phyloP scores from a whole-genome alignment of 2,797 vertebrate species.

The Syngnathus rostellatus region DNA sequence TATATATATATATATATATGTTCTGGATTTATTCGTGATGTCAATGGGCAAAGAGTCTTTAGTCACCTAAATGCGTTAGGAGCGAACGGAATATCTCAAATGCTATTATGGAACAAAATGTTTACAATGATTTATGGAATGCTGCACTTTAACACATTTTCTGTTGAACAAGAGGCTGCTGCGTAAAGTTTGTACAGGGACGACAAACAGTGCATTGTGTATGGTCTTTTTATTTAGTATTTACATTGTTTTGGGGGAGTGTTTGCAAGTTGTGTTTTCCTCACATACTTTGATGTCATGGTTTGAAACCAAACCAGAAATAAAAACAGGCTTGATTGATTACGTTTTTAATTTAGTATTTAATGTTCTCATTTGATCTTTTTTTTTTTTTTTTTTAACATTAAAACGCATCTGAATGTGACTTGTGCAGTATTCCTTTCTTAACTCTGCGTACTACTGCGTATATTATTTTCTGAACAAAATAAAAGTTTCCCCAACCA shows the following conservation, averaged over 20 bases:
- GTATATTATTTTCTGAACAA: no score
- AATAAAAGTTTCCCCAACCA: no score
- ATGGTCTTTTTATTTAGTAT: neutral
- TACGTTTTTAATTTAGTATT: neutral
- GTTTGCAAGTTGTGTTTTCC: neutral
- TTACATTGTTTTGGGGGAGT: neutral
- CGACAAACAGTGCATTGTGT: neutral
- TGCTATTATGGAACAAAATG: neutral
- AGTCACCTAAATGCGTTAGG: neutral
- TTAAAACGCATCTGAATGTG: neutral
- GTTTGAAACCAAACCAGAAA: neutral
- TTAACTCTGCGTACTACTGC: neutral
- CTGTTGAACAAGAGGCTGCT: conserved; percentile 6
- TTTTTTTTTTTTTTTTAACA: neutral
- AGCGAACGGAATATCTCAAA: neutral
- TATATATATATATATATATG: neutral
- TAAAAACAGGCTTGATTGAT: neutral
- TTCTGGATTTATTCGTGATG: conserved; percentile 18
- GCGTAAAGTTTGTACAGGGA: conserved; percentile 5
- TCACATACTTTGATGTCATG: neutral
- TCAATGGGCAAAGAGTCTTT: conserved; percentile 2
- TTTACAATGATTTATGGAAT: conserved; percentile 11
- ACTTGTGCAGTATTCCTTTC: neutral
- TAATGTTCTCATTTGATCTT: neutral
- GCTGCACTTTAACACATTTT: conserved; percentile 51